Evolutionary conservation across 2,113 vertebrate genomes (phyloP), one percentile per base, ranked within the genome.

Genomic region (Corvus hawaiiensis): DNA sequence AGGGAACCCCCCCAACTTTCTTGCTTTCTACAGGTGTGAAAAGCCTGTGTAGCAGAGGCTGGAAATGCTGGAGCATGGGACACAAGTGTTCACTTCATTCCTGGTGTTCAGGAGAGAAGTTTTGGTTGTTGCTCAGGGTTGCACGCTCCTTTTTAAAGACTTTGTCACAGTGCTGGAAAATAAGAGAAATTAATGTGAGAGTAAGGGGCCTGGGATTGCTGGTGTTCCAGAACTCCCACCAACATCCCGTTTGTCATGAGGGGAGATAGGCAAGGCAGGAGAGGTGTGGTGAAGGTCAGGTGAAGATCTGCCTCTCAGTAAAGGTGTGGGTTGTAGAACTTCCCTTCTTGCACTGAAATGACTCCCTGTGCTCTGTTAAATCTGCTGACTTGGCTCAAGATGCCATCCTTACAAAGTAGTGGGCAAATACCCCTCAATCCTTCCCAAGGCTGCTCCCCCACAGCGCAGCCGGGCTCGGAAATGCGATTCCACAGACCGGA

Each of bases 31-130:
- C 24, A 11, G 9, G 9, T 67, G 17, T 67, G 12, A 30, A 74
- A 74, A 13, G 3, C 22, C 20, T 56, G 18, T 33, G 28, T 7
- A 26, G 59, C 41, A 67, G 72, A 52, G 83, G 16, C 69, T 77
- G 76, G 64, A 56, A 61, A 3, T 49, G 19, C 41, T 64, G 20
- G 11, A 52, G 24, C 2, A 1, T 7, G 17, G 35, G 23, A 27
- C 16, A 14, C 11, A 17, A 56, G 59, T 0, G 0, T 39, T 54
- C 15, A 12, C 30, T 39, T 10, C 2, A 1, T 56, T 78, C 76
- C 27, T 48, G 43, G 12, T 32, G 28, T 49, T 64, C 33, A n/a
- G 48, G 56, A 48, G 73, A 58, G 23, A 30, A 83, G 8, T 80
- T 56, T 3, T 41, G 11, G 12, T 26, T 72, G 75, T 58, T 74